phyloP scores from a whole-genome alignment of 2,113 vertebrate species.

The Heliornis fulica region DNA sequence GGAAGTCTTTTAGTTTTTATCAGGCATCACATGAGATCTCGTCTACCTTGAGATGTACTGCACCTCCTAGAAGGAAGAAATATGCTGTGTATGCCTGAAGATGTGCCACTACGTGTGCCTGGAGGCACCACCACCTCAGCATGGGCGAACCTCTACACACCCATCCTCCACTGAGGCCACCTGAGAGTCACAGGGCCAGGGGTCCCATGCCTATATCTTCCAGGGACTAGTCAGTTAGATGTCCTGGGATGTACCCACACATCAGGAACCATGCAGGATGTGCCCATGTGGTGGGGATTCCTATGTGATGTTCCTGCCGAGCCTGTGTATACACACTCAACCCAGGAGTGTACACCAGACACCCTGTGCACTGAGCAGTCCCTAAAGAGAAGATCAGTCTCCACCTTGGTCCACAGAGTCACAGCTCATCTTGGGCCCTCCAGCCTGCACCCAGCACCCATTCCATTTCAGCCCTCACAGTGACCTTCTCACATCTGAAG shows the following conservation, averaged over 20 bases:
- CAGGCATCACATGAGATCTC: background rate
- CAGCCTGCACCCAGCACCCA: background rate
- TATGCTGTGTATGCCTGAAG: background rate
- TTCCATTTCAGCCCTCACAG: rapidly evolving
- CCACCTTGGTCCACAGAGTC: background rate
- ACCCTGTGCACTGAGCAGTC: rapidly evolving
- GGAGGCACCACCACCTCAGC: background rate
- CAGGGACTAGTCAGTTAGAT: rapidly evolving
- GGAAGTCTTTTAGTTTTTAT: slow-evolving; percentile 14
- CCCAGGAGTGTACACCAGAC: background rate
- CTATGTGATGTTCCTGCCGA: rapidly evolving
- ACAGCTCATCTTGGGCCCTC: background rate
- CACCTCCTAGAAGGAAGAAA: background rate
- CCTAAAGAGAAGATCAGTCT: background rate
- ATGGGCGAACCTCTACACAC: background rate
- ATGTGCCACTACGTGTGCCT: background rate
- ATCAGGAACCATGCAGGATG: rapidly evolving
- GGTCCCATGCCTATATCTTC: background rate
- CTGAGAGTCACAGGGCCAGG: background rate
- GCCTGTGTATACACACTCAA: background rate
- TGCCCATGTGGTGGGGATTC: rapidly evolving
- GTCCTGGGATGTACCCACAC: background rate
- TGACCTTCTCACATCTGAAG: background rate
- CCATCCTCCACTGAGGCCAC: background rate
- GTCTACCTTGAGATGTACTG: background rate